Base-by-base conservation (phyloP, 2,113 vertebrate species). In the Rhadina sibilatrix region DNA sequence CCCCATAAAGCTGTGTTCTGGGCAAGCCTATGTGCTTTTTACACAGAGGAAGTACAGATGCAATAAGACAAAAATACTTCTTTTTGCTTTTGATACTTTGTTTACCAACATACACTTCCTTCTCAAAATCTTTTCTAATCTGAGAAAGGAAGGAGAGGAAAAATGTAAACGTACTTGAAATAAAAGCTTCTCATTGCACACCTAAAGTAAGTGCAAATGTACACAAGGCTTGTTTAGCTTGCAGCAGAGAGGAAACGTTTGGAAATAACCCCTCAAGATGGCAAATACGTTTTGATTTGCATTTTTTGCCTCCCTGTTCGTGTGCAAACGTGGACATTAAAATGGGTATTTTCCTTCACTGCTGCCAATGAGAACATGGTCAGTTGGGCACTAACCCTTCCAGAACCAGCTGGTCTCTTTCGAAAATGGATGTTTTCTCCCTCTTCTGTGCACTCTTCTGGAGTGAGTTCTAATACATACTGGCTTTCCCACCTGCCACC, bases 201-300 rank as follows among this genome's bases (percentile, higher is more conserved):
- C 83, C 76, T 88, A 50, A 94, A 83, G 40, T 65, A 85, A 95
- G 81, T 88, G n/a, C 78, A 66, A 82, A 95, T 59, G 86, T 92
- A 95, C 86, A 97, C 79, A 93, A 83, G 25, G 64, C 92, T 97
- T 93, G 40, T 83, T 95, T 93, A 86, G 78, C 70, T 94, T 89
- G 57, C n/a, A 94, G 66, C 47, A 89, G 75, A 69, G 78, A 66
- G 54, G 28, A 19, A 87, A 74, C 10, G 7, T 69, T 69, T 93
- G 68, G 68, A 91, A 96, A 96, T 60, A 93, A 61, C 53, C 56
- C 46, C 95, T 96, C 75, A 82, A 96, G 90, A 92, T 63, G 88
- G 90, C 82, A 97, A 96, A 97, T 66, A 96, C n/a, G 44, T 47
- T 76, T 76, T 87, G 49, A 71, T 94, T 98, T 96, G 93, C 74